Conservation (phyloP, 2,113 vertebrate species). For the Urocitellus parryii region DNA sequence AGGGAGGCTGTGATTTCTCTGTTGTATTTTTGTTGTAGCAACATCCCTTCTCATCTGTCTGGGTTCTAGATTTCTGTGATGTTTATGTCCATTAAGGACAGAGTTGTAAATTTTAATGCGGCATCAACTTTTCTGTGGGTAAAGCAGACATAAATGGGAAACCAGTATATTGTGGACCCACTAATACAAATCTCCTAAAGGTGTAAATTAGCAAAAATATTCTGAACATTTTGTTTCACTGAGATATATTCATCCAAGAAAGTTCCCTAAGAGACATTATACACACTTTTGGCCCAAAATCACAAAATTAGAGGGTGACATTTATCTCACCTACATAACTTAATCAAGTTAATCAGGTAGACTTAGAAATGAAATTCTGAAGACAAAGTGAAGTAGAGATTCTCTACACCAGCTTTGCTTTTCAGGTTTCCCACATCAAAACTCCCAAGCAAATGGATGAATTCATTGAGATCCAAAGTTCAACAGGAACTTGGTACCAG, state of each 20-base stretch:
- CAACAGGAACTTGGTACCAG: constrained; percentile 95
- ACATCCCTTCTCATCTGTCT: background rate
- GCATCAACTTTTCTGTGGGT: background rate
- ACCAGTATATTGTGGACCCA: background rate
- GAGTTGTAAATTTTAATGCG: background rate
- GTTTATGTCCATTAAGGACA: background rate
- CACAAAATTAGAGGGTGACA: background rate
- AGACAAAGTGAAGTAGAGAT: background rate
- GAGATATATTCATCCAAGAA: background rate
- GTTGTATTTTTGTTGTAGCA: background rate
- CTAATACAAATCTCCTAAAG: background rate
- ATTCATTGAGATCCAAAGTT: constrained; percentile 97
- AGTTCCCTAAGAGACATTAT: background rate
- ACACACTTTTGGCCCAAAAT: background rate
- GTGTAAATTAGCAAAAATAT: background rate
- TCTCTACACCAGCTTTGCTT: background rate
- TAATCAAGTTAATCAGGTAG: background rate
- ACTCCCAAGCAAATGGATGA: constrained; percentile 96
- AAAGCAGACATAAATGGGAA: background rate
- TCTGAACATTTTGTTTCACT: background rate
- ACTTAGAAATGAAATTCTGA: background rate
- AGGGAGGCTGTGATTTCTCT: background rate
- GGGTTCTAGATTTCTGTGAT: background rate
- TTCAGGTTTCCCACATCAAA: constrained; percentile 96
- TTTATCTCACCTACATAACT: background rate